These are phyloP conservation scores for Hippocampus kuda DNA, from an alignment of 2,797 vertebrate species.

Conservation along the genomic window DNA sequence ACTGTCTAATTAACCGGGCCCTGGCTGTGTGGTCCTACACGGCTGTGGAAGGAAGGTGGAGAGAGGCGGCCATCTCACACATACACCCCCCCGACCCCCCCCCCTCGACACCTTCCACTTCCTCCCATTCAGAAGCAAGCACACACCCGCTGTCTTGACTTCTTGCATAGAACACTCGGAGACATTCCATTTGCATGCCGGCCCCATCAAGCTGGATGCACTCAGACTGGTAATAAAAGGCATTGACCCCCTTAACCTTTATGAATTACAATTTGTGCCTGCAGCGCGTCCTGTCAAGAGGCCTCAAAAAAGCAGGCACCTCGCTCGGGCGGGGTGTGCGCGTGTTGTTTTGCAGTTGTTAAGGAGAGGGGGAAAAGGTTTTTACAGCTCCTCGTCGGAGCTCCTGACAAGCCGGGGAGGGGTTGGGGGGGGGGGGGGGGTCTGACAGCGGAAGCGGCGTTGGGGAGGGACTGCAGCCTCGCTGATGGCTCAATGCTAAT, in stretches of 20 bases:
- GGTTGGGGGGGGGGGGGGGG: slow-evolving; percentile 36
- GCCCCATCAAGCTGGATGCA: slow-evolving; percentile 74
- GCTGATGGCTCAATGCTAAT: slow-evolving; percentile 67
- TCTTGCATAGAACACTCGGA: slow-evolving; percentile 66
- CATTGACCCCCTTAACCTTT: slow-evolving; percentile 83
- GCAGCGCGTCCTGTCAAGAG: slow-evolving; percentile 78
- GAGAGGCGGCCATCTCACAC: slow-evolving; percentile 46
- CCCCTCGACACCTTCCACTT: slow-evolving; percentile 50
- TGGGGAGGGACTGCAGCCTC: slow-evolving; percentile 61
- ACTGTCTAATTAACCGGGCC: slow-evolving; percentile 66
- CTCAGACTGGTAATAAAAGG: slow-evolving; percentile 80
- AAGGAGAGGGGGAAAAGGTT: slow-evolving; percentile 74
- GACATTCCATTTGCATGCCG: slow-evolving; percentile 77
- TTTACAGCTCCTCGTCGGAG: slow-evolving; percentile 72
- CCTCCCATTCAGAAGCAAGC: slow-evolving; percentile 53
- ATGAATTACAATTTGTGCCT: slow-evolving; percentile 84
- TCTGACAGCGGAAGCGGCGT: slow-evolving; percentile 69
- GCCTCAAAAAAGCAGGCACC: slow-evolving; percentile 73
- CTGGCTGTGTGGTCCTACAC: slow-evolving; percentile 60
- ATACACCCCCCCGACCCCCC: slow-evolving; percentile 10
- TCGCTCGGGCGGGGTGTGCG: slow-evolving; percentile 59
- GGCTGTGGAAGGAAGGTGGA: slow-evolving; percentile 57
- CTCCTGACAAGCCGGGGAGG: slow-evolving; percentile 69
- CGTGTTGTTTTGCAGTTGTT: slow-evolving; percentile 75
- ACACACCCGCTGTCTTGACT: slow-evolving; percentile 61